Conservation (phyloP, 2,888 invertebrate species). For the Rosalia funebris region DNA sequence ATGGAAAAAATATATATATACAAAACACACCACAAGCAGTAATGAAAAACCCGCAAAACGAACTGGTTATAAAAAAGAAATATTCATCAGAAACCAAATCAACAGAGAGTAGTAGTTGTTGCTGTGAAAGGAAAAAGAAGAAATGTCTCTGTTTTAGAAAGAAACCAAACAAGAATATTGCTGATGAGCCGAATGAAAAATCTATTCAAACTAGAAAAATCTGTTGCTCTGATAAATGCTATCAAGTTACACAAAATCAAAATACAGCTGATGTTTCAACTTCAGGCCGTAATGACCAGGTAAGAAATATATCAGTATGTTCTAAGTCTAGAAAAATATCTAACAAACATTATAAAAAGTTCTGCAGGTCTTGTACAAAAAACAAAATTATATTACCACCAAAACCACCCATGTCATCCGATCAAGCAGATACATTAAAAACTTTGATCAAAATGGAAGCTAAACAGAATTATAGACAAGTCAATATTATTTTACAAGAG, state of each 20-base stretch:
- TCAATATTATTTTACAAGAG: slow-evolving; percentile 37
- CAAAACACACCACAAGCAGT: slow-evolving; percentile 14
- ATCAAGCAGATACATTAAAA: slow-evolving; percentile 31
- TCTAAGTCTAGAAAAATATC: slow-evolving; percentile 15
- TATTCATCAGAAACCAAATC: neutral
- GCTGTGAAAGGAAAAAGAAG: neutral
- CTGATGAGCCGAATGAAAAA: neutral
- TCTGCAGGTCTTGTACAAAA: neutral
- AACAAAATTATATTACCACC: slow-evolving; percentile 6
- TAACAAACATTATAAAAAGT: neutral
- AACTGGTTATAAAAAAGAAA: neutral
- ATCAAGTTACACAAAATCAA: neutral
- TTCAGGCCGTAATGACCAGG: neutral
- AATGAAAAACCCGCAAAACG: neutral
- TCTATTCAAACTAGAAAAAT: neutral
- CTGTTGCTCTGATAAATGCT: neutral
- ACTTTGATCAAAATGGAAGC: slow-evolving; percentile 37
- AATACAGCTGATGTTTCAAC: neutral
- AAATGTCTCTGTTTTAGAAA: slow-evolving; percentile 14
- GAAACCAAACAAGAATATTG: neutral
- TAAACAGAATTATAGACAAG: slow-evolving; percentile 38
- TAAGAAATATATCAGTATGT: slow-evolving; percentile 12
- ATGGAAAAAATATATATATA: slow-evolving; percentile 27
- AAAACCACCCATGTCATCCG: neutral
- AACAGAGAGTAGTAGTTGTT: neutral